These are phyloP conservation scores for Trisateles emortualis DNA, from an alignment of 2,888 invertebrate genomes.

Conservation along the genomic window DNA sequence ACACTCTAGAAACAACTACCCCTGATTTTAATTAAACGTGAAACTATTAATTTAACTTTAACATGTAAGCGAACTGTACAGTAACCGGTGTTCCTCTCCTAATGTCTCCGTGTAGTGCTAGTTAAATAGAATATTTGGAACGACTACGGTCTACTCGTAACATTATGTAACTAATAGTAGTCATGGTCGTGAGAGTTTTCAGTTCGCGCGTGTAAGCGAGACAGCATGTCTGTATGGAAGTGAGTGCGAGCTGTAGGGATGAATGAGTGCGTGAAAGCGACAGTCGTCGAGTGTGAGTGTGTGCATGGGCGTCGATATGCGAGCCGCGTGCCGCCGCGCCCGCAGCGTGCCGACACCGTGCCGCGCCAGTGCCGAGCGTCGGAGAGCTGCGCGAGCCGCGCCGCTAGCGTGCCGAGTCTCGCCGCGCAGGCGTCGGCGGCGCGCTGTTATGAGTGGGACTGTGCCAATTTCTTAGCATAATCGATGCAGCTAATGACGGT, in stretches of 20 bases:
- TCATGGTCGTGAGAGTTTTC: conserved; percentile 60
- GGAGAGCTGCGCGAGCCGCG: neutral
- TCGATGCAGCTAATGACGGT: conserved; percentile 81
- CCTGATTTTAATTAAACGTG: conserved; percentile 75
- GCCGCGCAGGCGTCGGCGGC: conserved; percentile 14
- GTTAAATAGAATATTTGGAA: conserved; percentile 72
- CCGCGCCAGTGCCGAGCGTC: neutral
- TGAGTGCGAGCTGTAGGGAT: conserved; percentile 43
- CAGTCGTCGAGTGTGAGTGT: conserved; percentile 38
- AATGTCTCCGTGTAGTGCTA: conserved; percentile 82
- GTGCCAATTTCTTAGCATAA: conserved; percentile 85
- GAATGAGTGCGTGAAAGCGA: conserved; percentile 37
- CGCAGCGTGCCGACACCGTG: conserved; percentile 7
- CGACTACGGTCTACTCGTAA: conserved; percentile 72
- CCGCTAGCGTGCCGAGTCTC: conserved; percentile 4
- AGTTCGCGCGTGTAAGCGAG: conserved; percentile 56
- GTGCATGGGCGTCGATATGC: conserved; percentile 40
- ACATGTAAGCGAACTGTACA: conserved; percentile 79
- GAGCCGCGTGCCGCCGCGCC: conserved; percentile 33
- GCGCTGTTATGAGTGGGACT: conserved; percentile 77
- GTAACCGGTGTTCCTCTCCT: conserved; percentile 85
- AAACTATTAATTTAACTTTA: conserved; percentile 72
- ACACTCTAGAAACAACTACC: conserved; percentile 66
- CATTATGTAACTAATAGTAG: conserved; percentile 71
- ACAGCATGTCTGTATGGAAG: conserved; percentile 33